A percentile compares a stretch with the other conserved stretches of the same genome.
phyloP scores from a whole-genome alignment of 2,113 vertebrate species.

The Zosterops lateralis region DNA sequence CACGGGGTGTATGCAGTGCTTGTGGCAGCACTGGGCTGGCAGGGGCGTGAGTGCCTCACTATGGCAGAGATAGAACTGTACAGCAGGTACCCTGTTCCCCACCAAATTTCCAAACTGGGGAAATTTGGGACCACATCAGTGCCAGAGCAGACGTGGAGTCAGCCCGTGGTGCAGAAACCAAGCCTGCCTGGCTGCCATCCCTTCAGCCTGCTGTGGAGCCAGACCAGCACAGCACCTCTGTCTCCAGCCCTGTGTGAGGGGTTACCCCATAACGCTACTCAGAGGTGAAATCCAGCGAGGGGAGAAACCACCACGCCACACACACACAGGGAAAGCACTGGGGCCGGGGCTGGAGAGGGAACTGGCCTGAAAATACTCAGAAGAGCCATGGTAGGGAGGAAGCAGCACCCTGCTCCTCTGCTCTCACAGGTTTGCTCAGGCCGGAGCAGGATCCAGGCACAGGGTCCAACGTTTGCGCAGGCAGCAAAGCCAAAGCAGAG shows the following conservation, averaged over 20 bases:
- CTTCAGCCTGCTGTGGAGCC: not conserved
- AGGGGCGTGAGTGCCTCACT: not conserved
- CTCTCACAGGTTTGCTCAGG: not conserved
- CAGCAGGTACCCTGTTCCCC: not conserved
- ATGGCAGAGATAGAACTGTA: not conserved
- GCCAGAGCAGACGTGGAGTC: not conserved
- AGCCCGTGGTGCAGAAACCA: not conserved
- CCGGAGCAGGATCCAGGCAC: conserved; percentile 18
- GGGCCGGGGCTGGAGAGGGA: not conserved
- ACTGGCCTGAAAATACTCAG: conserved; percentile 14
- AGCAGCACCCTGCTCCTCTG: not conserved
- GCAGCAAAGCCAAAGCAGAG: conserved; percentile 56
- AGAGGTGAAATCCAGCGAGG: conserved; percentile 16
- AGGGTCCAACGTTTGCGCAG: conserved; percentile 36
- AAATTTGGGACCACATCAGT: not conserved
- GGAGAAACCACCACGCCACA: conserved; percentile 21
- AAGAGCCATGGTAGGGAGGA: not conserved
- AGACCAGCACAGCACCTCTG: conserved; percentile 17
- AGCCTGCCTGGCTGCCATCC: not conserved
- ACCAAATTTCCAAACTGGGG: not conserved
- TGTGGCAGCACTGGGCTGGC: conserved; percentile 21
- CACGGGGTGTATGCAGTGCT: not conserved
- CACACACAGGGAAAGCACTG: not conserved
- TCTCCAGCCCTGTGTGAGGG: conserved; percentile 29
- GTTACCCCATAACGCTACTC: not conserved